These are phyloP conservation scores for Apomyelois bistriatella DNA, from an alignment of 2,888 invertebrate genomes.

Conservation along the genomic window DNA sequence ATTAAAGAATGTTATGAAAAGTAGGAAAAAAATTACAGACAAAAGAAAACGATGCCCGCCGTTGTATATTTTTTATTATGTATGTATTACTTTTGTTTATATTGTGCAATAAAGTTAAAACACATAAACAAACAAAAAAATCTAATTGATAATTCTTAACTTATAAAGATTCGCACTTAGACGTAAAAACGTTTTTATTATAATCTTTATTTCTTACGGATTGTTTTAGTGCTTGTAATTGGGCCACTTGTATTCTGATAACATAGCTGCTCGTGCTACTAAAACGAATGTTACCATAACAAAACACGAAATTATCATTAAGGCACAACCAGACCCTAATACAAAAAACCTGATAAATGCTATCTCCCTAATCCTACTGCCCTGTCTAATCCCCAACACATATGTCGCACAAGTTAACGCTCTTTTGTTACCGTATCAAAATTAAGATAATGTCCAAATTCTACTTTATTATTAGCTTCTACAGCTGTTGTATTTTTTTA, in stretches of 20 bases:
- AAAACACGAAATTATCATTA: slow-evolving; percentile 22
- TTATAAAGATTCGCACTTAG: too few relatives aligned
- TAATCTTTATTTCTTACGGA: too few relatives aligned
- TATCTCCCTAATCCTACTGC: slow-evolving; percentile 40
- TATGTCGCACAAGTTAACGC: slow-evolving; percentile 69
- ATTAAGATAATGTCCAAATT: slow-evolving; percentile 76
- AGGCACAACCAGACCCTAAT: slow-evolving; percentile 18
- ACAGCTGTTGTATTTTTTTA: slow-evolving; percentile 66
- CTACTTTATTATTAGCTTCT: slow-evolving; percentile 64
- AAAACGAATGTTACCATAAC: slow-evolving; percentile 16
- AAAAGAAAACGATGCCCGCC: too few relatives aligned
- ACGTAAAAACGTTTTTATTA: too few relatives aligned
- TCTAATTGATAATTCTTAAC: too few relatives aligned
- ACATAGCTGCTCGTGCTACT: background rate
- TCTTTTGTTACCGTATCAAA: slow-evolving; percentile 75
- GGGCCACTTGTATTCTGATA: background rate
- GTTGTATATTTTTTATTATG: too few relatives aligned
- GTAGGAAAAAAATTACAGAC: too few relatives aligned
- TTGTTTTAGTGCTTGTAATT: too few relatives aligned
- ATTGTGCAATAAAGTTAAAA: too few relatives aligned
- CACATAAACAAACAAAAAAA: too few relatives aligned
- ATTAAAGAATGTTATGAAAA: too few relatives aligned
- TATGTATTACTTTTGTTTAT: too few relatives aligned
- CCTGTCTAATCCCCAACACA: slow-evolving; percentile 47
- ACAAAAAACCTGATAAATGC: slow-evolving; percentile 31